These are phyloP conservation scores for Idaea straminata DNA, from an alignment of 2,888 invertebrate species.

Conservation along the genomic window DNA sequence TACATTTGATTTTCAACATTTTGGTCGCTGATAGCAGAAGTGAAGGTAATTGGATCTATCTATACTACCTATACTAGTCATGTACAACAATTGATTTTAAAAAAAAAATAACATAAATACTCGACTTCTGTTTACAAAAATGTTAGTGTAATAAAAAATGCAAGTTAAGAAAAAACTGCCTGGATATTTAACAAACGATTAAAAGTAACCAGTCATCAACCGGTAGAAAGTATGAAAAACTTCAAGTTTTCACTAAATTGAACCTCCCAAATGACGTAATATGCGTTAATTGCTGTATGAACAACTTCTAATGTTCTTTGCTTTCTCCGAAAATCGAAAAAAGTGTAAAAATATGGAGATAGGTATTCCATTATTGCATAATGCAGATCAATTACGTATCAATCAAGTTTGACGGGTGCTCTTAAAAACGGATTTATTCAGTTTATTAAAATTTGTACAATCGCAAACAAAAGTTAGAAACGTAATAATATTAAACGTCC, in stretches of 20 bases:
- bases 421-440: neutral
- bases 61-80: too few relatives aligned
- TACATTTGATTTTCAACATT: too few relatives aligned
- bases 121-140: too few relatives aligned
- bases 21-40: too few relatives aligned
- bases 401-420: neutral
- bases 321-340: slow-evolving; percentile 1
- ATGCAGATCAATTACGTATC: neutral
- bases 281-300: neutral
- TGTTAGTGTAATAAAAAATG: too few relatives aligned
- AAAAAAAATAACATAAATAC: too few relatives aligned
- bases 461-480: neutral
- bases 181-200: neutral
- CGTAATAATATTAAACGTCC: too few relatives aligned
- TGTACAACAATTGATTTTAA: too few relatives aligned
- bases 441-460: neutral
- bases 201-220: neutral
- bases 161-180: too few relatives aligned
- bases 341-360: neutral
- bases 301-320: neutral
- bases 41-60: too few relatives aligned
- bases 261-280: neutral
- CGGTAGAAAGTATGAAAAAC: neutral
- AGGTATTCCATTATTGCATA: neutral
- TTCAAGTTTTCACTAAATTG: neutral